Conservation (phyloP, 2,888 invertebrate species). For the Alsophila aescularia region DNA sequence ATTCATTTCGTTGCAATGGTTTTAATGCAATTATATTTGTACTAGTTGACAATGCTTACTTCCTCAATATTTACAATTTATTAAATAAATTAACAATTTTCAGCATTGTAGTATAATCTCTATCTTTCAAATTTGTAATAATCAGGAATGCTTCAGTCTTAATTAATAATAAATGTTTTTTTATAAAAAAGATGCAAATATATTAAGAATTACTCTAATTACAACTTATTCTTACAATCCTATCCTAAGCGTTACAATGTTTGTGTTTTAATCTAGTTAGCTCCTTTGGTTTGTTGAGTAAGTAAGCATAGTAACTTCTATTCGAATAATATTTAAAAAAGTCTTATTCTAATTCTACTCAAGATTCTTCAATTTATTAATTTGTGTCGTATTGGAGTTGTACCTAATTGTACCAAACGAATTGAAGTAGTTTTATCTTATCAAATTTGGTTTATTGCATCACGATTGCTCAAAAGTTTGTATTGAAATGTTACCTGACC, state of each 20-base stretch:
- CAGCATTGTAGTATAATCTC: background rate
- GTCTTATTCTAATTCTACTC: too few relatives aligned
- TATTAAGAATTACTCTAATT: too few relatives aligned
- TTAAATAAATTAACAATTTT: too few relatives aligned
- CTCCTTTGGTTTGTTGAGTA: constrained; percentile 42
- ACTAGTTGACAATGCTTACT: constrained; percentile 51
- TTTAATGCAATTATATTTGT: constrained; percentile 21
- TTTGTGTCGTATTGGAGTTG: constrained; percentile 1
- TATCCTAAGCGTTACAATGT: background rate
- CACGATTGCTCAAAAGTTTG: constrained; percentile 69
- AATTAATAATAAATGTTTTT: background rate
- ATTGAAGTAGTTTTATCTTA: constrained; percentile 31
- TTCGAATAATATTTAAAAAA: constrained; percentile 22
- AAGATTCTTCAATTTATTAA: constrained; percentile 3
- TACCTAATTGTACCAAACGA: constrained; percentile 16
- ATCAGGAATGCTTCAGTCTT: background rate
- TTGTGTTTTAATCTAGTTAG: background rate
- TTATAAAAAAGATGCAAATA: background rate
- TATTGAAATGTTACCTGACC: constrained; percentile 66
- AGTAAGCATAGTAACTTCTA: constrained; percentile 48
- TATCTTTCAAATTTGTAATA: background rate
- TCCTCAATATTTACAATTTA: constrained; percentile 40
- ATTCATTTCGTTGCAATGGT: constrained; percentile 42
- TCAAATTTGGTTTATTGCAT: constrained; percentile 40
- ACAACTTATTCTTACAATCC: background rate